Base-by-base conservation (phyloP, 2,797 vertebrate genomes). In the Corythornis leucogaster region DNA sequence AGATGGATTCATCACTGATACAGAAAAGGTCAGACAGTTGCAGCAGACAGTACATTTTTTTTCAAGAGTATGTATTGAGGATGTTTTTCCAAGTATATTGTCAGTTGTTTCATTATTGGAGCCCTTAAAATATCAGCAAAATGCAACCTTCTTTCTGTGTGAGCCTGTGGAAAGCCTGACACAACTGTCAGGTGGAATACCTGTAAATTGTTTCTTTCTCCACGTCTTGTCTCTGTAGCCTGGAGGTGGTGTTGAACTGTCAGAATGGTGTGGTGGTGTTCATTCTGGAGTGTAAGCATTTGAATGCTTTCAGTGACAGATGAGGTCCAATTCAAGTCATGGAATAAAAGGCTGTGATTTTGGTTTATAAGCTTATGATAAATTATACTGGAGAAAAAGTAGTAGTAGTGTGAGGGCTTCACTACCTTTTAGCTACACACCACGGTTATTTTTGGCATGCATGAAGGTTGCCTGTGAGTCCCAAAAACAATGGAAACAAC, bases 1-100 rank as follows among this genome's bases (percentile, higher is more conserved):
- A 89, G 69, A 50, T 85, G 54, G 62, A 87, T 80, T 85, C 35
- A 51, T 68, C 51, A 31, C 2, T 63, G 85, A 45, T 71, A 73
- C 26, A 71, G 66, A 71, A 92, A 85, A 91, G 50, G 58, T 89
- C 71, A 75, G 73, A 45, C 38, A 90, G 38, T 68, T 91, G 64
- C 43, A 54, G 31, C 46, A 78, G 73, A 61, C 13, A 68, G 54
- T 18, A 15, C 38, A n/a, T 73, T 89, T 87, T 73, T 89, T 85
- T 90, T 25, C 25, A 42, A 21, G 13, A n/a, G 12, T 33, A 42
- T 24, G 15, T 20, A 22, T 8, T 15, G 50, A 77, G 48, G 13
- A 80, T 40, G 12, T 38, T 57, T 70, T 86, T 42, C 26, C 45
- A 46, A 59, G 6, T 53, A 43, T 62, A 14, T 33, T 80, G 17